Percentiles rank a stretch among this genome's conserved stretches.
These are phyloP conservation scores for Platyrinchus mystaceus DNA, from an alignment of 2,797 vertebrate species.

Conservation along the genomic window DNA sequence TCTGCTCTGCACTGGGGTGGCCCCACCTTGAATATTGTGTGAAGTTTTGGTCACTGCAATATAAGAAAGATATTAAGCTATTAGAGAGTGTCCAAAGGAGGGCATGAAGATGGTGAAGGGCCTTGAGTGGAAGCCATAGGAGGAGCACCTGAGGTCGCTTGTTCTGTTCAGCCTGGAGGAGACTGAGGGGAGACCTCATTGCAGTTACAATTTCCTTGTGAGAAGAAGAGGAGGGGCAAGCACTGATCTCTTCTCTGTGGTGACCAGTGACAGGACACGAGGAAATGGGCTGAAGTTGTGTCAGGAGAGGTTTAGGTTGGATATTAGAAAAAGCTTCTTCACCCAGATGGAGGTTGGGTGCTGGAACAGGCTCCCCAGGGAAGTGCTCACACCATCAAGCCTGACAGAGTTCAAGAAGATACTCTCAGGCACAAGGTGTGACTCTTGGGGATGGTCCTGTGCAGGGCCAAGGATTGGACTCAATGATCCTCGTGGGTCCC, in stretches of 20 bases:
- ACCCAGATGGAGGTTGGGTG: background rate
- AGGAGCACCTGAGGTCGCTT: background rate
- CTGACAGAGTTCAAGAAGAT: background rate
- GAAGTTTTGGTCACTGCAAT: background rate
- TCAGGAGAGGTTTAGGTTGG: background rate
- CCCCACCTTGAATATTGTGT: background rate
- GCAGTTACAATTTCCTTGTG: background rate
- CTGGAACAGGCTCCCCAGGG: background rate
- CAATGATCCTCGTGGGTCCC: background rate
- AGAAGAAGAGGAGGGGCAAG: background rate
- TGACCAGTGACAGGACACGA: background rate
- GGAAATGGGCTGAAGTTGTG: background rate
- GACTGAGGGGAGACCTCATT: background rate
- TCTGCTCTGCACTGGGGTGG: background rate
- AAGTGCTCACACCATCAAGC: background rate
- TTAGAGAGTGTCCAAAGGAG: background rate
- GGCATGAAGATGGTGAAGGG: background rate
- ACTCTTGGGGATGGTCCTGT: background rate
- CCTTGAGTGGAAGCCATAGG: background rate
- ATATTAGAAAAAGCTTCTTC: background rate
- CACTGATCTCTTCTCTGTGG: background rate
- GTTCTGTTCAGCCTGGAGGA: background rate
- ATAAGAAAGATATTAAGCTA: background rate
- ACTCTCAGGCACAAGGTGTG: background rate
- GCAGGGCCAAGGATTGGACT: background rate